Evolutionary conservation across 2,113 vertebrate species (phyloP).

Genomic region (Pelvicachromis taeniatus): DNA sequence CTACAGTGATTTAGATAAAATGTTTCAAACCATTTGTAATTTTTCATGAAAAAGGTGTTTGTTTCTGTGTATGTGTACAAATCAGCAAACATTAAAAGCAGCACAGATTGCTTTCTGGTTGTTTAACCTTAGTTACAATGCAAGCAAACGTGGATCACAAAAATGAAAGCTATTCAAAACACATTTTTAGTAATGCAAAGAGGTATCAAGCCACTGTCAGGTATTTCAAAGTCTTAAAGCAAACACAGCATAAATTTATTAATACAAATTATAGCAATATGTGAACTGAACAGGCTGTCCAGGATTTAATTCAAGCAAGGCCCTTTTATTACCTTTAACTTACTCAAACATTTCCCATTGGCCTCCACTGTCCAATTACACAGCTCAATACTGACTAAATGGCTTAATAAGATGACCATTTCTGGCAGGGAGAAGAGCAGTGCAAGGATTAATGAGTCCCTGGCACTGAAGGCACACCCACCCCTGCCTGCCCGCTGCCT

Average conservation of each 20-base stretch:
- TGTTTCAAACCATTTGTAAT: neutral
- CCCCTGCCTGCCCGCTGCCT: neutral
- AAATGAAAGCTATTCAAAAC: neutral
- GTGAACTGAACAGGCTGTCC: neutral
- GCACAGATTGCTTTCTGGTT: neutral
- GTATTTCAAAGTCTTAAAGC: neutral
- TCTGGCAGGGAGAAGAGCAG: slow-evolving; percentile 30
- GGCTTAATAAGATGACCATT: slow-evolving; percentile 37
- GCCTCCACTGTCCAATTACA: slow-evolving; percentile 38
- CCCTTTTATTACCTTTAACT: slow-evolving; percentile 10
- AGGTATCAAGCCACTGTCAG: neutral
- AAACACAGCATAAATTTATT: neutral
- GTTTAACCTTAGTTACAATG: neutral
- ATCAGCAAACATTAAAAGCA: neutral
- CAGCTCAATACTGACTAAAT: slow-evolving; percentile 45
- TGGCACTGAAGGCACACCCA: slow-evolving; percentile 17
- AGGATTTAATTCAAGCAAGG: neutral
- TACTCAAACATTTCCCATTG: slow-evolving; percentile 31
- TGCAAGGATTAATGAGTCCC: slow-evolving; percentile 42
- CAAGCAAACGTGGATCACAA: neutral
- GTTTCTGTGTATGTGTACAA: neutral
- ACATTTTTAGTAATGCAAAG: neutral
- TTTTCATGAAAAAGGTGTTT: neutral
- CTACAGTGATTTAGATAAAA: neutral
- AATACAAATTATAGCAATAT: neutral